These are phyloP conservation scores for Chitala chitala DNA, from an alignment of 2,113 vertebrate genomes.

Conservation along the genomic window DNA sequence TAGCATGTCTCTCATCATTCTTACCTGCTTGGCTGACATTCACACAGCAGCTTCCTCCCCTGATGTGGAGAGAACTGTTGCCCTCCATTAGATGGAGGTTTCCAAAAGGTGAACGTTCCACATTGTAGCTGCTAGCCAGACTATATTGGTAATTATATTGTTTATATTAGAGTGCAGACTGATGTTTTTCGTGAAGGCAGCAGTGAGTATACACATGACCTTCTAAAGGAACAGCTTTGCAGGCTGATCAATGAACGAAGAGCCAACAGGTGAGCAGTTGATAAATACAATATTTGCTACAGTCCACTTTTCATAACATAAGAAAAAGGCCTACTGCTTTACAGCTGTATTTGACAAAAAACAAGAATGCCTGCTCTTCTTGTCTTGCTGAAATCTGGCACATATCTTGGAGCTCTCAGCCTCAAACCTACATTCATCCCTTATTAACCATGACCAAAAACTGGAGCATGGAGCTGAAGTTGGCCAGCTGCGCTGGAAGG, in stretches of 20 bases:
- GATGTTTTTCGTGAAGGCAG: too few species aligned
- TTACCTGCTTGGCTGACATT: too few species aligned
- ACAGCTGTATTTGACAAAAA: too few species aligned
- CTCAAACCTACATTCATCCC: background rate
- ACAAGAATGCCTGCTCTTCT: background rate
- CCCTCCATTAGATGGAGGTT: too few species aligned
- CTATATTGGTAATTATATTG: too few species aligned
- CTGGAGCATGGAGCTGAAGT: background rate
- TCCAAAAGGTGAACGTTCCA: too few species aligned
- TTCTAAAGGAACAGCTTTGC: background rate
- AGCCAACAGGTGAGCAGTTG: background rate
- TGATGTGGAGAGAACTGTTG: too few species aligned
- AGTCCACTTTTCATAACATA: background rate
- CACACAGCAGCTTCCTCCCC: too few species aligned
- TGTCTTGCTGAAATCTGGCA: background rate
- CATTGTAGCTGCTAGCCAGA: too few species aligned
- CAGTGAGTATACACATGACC: too few species aligned
- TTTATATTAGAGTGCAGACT: too few species aligned
- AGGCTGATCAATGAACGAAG: background rate
- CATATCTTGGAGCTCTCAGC: background rate
- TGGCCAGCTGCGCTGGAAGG: background rate
- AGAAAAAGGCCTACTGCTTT: background rate
- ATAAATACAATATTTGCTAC: background rate
- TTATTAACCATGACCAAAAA: slow-evolving; percentile 5
- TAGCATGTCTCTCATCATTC: too few species aligned